Evolutionary conservation across 2,113 vertebrate genomes (phyloP), one percentile per base, ranked within the genome.

Genomic region (Ammodytes marinus): DNA sequence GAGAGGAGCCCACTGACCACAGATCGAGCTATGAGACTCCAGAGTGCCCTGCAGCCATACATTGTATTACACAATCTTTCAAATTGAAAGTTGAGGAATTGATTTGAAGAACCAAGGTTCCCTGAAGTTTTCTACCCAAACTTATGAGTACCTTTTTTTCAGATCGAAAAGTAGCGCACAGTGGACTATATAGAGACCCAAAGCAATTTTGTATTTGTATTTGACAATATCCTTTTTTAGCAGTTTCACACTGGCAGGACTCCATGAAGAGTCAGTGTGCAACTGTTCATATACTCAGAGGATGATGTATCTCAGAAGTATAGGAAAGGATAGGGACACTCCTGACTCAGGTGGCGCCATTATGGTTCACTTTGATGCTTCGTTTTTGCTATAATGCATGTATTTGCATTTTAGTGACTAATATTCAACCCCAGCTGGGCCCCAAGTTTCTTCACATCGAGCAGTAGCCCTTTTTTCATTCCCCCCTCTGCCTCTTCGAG

Each of bases 161-260:
- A 2, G 8, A 76, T 40, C 13, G 53, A 81, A 86, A 81, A 86
- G 74, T 79, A 80, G 52, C 50, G 76, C 6, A 7, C 40, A 37
- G 35, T 60, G 67, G 7, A 57, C 75, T 80, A 15, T 60, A 70
- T 35, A 58, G 15, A 59, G 46, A 46, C 15, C 8, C 15, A 19
- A 27, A 69, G 77, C 71, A 47, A 52, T 83, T 49, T 77, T 79
- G 75, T 72, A 90, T 82, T 85, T 77, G 77, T 49, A 77, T 76
- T 81, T 74, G 40, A 87, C 82, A 80, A 57, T 84, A 84, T 84
- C 54, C 60, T 66, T 70, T 80, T 77, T 60, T 14, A 37, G 80
- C 80, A 80, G 63, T 74, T 74, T 82, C 65, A 40, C 49, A 9
- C 4, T 72, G 39, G 13, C 79, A 84, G 50, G 54, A n/a, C n/a